These are phyloP conservation scores for Prostheceraeus crozeri DNA, from an alignment of 2,888 invertebrate genomes.

Conservation along the genomic window DNA sequence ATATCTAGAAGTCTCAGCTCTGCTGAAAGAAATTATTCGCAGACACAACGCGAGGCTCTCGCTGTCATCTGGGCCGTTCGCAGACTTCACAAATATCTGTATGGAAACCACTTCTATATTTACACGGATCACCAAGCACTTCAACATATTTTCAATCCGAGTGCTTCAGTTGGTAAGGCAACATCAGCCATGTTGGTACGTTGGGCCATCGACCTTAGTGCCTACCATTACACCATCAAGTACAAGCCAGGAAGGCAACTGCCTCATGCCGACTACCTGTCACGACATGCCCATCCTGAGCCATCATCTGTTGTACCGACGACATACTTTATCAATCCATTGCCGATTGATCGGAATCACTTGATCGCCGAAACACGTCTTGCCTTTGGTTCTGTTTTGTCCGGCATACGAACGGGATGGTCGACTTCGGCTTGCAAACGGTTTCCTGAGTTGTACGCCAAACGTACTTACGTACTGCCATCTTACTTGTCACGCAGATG, in stretches of 20 bases:
- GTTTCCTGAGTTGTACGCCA: no score
- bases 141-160: constrained; percentile 1
- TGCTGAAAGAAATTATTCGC: constrained; percentile 3
- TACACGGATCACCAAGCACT: constrained; percentile 16
- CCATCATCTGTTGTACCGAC: neutral
- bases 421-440: constrained; percentile 15
- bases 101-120: constrained; percentile 2
- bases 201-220: constrained; percentile 23
- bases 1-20: neutral
- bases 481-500: no score
- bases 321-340: constrained; percentile 16
- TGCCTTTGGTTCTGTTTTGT: constrained; percentile 13
- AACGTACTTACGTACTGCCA: no score
- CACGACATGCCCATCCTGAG: constrained; percentile 5
- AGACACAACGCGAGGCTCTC: constrained; percentile 13
- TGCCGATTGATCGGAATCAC: constrained; percentile 1
- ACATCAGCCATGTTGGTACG: constrained; percentile 12
- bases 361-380: constrained; percentile 3
- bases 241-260: constrained; percentile 5
- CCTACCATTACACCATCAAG: constrained; percentile 14
- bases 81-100: constrained; percentile 17
- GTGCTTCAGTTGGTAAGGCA: neutral
- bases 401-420: constrained; percentile 12
- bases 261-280: constrained; percentile 19
- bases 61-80: constrained; percentile 25